These are phyloP conservation scores for Heliconius ismenius DNA, from an alignment of 2,888 invertebrate species.

Conservation along the genomic window DNA sequence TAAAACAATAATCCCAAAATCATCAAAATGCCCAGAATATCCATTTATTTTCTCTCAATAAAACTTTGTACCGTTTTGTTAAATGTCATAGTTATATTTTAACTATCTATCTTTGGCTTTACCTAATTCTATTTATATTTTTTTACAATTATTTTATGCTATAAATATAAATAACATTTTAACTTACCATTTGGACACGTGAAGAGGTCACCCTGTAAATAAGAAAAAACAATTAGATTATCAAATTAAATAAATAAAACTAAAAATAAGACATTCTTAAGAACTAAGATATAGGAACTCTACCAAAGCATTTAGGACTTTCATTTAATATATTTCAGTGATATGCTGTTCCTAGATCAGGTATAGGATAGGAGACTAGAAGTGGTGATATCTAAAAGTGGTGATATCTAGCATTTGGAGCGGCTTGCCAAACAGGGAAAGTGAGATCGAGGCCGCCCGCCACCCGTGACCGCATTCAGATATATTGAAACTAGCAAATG, in stretches of 20 bases:
- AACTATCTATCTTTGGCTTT: background rate
- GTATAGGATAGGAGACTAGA: slow-evolving; percentile 39
- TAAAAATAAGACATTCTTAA: background rate
- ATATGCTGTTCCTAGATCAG: slow-evolving; percentile 41
- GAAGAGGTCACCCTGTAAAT: slow-evolving; percentile 86
- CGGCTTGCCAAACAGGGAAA: slow-evolving; percentile 63
- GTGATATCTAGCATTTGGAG: slow-evolving; percentile 36
- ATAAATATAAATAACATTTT: slow-evolving; percentile 8
- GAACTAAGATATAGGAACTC: background rate
- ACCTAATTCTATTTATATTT: background rate
- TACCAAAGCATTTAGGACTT: background rate
- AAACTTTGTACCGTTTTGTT: background rate
- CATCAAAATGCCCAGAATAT: background rate
- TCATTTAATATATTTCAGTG: background rate
- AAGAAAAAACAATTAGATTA: slow-evolving; percentile 50
- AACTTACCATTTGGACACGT: slow-evolving; percentile 88
- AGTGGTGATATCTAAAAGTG: slow-evolving; percentile 30
- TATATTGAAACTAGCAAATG: slow-evolving; percentile 40
- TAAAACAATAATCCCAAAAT: background rate
- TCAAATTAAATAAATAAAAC: background rate
- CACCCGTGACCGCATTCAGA: slow-evolving; percentile 41
- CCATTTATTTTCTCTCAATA: background rate
- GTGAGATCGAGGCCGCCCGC: slow-evolving; percentile 59
- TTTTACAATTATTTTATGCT: background rate
- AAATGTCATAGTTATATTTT: background rate